Evolutionary conservation across 1,140 invertebrate species (phyloP), one percentile per base, ranked within the genome.

Genomic region (Diachasmimorpha longicaudata): DNA sequence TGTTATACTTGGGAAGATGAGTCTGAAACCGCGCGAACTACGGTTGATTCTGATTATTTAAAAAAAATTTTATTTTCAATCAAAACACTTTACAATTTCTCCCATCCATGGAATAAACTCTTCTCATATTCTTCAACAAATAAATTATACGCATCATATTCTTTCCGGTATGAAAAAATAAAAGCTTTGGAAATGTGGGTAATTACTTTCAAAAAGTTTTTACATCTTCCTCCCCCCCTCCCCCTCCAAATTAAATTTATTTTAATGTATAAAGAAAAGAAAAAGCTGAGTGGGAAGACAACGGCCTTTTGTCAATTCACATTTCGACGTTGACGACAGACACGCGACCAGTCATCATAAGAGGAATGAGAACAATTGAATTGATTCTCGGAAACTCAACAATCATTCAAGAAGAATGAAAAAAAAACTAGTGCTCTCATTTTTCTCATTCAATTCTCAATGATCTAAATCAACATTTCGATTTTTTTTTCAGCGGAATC

Each of bases 401-500:
- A 63, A 63, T 25, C 58, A 11, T 10, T 5, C 4, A 25, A 55
- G 8, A 19, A 55, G n/a, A 55, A 19, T 55, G 9, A 55, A 55
- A 55, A 55, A 52, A 52, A 52, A 52, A 52, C 5, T 19, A 19
- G 9, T n/a, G 5, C 48, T 55, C 19, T 66, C 55, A 42, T 21
- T 46, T 25, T 25, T 68, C 23, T 63, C 58, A 25, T 63, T 63
- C 23, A 23, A 63, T 23, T 25, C 21, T 25, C 14, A 6, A 63
- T 58, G 3, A 58, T 63, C 19, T 25, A 67, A 68, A 46, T 67
- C 8, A 46, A 11, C 39, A 10, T 10, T 13, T 42, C 76, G 42
- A 81, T 82, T 87, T 81, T 85, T 87, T 82, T 93, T 93, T 55
- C 91, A 96, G 95, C 95, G 87, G 95, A 95, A 91, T 94, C 95